Conservation (phyloP, 2,888 invertebrate genomes). For the Eupeodes latifasciatus region DNA sequence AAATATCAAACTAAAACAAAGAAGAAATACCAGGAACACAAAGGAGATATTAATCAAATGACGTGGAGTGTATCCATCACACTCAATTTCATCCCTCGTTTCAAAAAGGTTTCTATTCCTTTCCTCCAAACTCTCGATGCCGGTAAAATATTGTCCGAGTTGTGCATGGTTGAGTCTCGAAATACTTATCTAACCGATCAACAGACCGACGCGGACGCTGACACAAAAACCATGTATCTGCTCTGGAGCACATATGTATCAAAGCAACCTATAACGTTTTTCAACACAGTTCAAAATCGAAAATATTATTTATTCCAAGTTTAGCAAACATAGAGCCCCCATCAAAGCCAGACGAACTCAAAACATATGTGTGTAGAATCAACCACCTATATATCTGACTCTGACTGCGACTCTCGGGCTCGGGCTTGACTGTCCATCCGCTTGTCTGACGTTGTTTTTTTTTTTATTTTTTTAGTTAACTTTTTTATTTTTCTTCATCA, state of each 20-base stretch:
- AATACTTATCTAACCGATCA: slow-evolving; percentile 31
- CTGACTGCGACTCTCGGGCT: background rate
- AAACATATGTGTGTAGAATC: background rate
- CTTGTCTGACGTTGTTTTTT: slow-evolving; percentile 46
- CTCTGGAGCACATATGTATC: slow-evolving; percentile 9
- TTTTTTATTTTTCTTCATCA: background rate
- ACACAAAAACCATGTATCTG: background rate
- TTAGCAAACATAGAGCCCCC: slow-evolving; percentile 37
- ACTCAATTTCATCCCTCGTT: background rate
- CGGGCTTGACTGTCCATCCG: slow-evolving; percentile 40
- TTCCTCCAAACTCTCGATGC: background rate
- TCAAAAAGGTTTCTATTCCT: slow-evolving; percentile 11
- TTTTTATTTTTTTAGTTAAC: background rate
- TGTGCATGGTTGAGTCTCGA: slow-evolving; percentile 60
- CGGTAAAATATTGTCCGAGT: slow-evolving; percentile 23
- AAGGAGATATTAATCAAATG: background rate
- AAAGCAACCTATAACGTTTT: background rate
- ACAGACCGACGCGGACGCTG: slow-evolving; percentile 28
- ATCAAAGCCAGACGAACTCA: background rate
- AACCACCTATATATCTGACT: slow-evolving; percentile 6
- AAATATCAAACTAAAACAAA: too few relatives aligned
- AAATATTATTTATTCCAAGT: slow-evolving; percentile 30
- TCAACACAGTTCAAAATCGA: background rate
- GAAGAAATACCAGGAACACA: too few relatives aligned
- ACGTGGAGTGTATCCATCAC: background rate